These are phyloP conservation scores for Rosalia funebris DNA, from an alignment of 2,888 invertebrate genomes.

Conservation along the genomic window DNA sequence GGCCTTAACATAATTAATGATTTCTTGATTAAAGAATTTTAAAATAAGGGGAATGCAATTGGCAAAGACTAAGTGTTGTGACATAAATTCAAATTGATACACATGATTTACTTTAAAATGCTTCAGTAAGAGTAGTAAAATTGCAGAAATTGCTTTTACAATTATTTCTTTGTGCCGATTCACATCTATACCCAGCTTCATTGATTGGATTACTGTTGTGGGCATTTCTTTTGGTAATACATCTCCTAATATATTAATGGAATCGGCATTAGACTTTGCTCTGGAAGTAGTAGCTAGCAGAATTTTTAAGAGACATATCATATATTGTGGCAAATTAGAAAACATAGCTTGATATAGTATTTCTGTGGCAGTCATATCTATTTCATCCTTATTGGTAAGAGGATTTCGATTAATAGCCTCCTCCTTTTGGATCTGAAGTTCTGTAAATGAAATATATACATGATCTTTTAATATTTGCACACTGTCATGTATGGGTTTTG, in stretches of 20 bases:
- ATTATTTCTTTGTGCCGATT: constrained; percentile 99
- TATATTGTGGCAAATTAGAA: constrained; percentile 95
- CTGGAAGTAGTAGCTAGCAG: constrained; percentile 97
- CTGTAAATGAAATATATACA: constrained; percentile 92
- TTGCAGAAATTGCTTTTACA: constrained; percentile 93
- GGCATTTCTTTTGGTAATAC: constrained; percentile 98
- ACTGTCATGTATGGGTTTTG: constrained; percentile 96
- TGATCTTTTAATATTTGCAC: constrained; percentile 90
- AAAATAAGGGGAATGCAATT: constrained; percentile 98
- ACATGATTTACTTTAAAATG: constrained; percentile 98
- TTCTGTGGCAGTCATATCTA: constrained; percentile 86
- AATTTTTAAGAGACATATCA: constrained; percentile 97
- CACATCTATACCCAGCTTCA: constrained; percentile 96
- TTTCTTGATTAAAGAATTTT: constrained; percentile 99
- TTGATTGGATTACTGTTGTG: constrained; percentile 92
- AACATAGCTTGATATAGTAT: constrained; percentile 92
- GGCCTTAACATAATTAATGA: constrained; percentile 92
- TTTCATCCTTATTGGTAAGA: constrained; percentile 82
- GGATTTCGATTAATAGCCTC: constrained; percentile 93
- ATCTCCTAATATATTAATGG: constrained; percentile 98
- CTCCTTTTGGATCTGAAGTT: constrained; percentile 90
- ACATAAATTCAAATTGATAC: constrained; percentile 99
- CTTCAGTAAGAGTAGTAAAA: constrained; percentile 90
- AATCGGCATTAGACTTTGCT: constrained; percentile 97
- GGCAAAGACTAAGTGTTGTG: constrained; percentile 97